Evolutionary conservation across 2,113 vertebrate genomes (phyloP).

Genomic region (Mohoua ochrocephala): DNA sequence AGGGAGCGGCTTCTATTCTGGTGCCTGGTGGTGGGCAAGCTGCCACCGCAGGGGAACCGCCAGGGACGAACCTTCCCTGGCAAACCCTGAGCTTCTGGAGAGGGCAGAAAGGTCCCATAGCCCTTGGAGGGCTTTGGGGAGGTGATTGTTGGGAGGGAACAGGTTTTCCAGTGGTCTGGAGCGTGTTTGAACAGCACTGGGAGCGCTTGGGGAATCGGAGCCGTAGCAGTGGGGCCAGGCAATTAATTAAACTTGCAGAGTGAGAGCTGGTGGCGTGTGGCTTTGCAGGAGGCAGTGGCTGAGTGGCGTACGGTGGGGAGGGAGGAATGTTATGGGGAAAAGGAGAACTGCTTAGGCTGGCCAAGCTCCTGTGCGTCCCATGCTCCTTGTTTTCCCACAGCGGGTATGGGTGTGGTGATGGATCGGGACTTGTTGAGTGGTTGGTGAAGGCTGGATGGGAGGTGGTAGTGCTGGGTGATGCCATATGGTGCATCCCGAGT

Average conservation of each 20-base stretch:
- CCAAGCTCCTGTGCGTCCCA: neutral
- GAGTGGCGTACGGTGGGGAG: neutral
- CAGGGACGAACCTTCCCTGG: neutral
- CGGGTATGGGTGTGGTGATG: fast-evolving
- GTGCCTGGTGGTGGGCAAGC: neutral
- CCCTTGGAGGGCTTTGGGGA: neutral
- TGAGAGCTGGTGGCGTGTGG: neutral
- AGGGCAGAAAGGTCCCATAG: neutral
- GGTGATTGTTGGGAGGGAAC: fast-evolving
- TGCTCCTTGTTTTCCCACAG: neutral
- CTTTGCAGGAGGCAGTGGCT: neutral
- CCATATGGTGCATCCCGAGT: fast-evolving
- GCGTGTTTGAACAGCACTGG: neutral
- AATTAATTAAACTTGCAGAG: neutral
- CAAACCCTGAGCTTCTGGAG: fast-evolving
- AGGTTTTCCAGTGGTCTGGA: neutral
- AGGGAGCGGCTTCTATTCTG: neutral
- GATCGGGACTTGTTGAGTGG: fast-evolving
- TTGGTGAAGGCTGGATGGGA: neutral
- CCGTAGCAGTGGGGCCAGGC: neutral
- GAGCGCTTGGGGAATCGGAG: neutral
- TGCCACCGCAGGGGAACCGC: fast-evolving
- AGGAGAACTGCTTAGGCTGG: neutral
- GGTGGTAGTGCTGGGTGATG: fast-evolving
- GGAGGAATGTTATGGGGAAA: neutral